Conservation (phyloP, 2,113 vertebrate species). For the Semnornis frantzii region DNA sequence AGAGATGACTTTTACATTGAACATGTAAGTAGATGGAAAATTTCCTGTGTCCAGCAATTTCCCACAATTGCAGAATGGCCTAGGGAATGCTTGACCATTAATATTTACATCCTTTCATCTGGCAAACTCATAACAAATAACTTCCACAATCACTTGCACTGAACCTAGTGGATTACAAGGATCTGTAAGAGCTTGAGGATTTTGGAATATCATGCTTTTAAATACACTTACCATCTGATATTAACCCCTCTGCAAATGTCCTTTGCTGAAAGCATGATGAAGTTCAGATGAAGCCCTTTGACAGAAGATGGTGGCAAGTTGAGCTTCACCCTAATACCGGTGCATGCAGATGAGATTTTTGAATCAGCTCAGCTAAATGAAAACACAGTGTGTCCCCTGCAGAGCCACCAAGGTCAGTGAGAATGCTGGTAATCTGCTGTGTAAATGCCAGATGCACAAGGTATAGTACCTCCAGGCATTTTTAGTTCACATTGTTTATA, state of each 20-base stretch:
- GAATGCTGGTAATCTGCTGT: slow-evolving; percentile 58
- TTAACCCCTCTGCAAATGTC: slow-evolving; percentile 22
- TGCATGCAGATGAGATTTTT: slow-evolving; percentile 52
- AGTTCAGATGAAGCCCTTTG: slow-evolving; percentile 49
- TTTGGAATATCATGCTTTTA: background rate
- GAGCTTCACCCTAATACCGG: slow-evolving; percentile 43
- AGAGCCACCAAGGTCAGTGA: slow-evolving; percentile 70
- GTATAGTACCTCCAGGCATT: slow-evolving; percentile 44
- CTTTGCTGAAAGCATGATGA: slow-evolving; percentile 10
- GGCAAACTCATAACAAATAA: background rate
- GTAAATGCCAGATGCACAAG: slow-evolving; percentile 58
- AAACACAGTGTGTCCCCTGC: slow-evolving; percentile 55
- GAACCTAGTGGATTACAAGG: background rate
- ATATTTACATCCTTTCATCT: background rate
- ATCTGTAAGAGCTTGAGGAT: background rate
- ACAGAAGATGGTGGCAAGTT: slow-evolving; percentile 21
- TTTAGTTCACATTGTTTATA: slow-evolving; percentile 56
- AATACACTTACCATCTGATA: background rate
- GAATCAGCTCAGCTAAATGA: slow-evolving; percentile 59
- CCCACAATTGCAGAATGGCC: background rate
- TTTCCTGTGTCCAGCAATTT: background rate
- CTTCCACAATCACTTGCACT: background rate
- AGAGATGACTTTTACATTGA: background rate
- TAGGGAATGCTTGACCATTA: background rate
- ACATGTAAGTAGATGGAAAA: background rate